Percentiles rank a stretch among this genome's conserved stretches.
Conservation (phyloP, 2,888 invertebrate species). For the Panopea generosa region DNA sequence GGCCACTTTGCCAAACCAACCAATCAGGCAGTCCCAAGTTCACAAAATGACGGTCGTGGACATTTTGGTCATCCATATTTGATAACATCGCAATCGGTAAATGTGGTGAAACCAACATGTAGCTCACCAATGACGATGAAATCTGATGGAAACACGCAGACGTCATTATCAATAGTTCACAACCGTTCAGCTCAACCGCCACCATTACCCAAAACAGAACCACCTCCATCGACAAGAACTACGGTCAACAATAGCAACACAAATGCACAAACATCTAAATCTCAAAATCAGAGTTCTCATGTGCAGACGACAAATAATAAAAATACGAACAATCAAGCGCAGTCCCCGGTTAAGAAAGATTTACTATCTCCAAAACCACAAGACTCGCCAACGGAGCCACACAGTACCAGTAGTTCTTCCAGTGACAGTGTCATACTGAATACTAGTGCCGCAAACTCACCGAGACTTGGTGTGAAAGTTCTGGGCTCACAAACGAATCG, state of each 20-base stretch:
- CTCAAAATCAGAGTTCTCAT: background rate
- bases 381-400: conserved; percentile 62
- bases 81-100: conserved; percentile 73
- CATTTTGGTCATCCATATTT: conserved; percentile 55
- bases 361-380: conserved; percentile 60
- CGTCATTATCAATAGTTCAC: conserved; percentile 77
- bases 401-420: conserved; percentile 74
- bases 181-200: conserved; percentile 67
- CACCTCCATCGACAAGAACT: conserved; percentile 65
- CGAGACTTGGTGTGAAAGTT: conserved; percentile 78
- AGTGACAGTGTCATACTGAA: conserved; percentile 80
- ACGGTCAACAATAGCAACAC: conserved; percentile 48
- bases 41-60: conserved; percentile 30
- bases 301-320: conserved; percentile 39
- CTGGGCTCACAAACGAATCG: conserved; percentile 73
- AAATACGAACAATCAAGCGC: conserved; percentile 23
- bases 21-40: conserved; percentile 52
- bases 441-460: conserved; percentile 77
- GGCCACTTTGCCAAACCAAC: conserved; percentile 66
- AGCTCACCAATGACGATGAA: conserved; percentile 67
- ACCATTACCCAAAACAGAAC: conserved; percentile 69
- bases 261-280: conserved; percentile 30
- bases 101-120: conserved; percentile 79
- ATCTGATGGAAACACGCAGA: conserved; percentile 77
- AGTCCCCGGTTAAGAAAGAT: conserved; percentile 61